Conservation (phyloP, 2,113 vertebrate genomes). For the Xenus cinereus region DNA sequence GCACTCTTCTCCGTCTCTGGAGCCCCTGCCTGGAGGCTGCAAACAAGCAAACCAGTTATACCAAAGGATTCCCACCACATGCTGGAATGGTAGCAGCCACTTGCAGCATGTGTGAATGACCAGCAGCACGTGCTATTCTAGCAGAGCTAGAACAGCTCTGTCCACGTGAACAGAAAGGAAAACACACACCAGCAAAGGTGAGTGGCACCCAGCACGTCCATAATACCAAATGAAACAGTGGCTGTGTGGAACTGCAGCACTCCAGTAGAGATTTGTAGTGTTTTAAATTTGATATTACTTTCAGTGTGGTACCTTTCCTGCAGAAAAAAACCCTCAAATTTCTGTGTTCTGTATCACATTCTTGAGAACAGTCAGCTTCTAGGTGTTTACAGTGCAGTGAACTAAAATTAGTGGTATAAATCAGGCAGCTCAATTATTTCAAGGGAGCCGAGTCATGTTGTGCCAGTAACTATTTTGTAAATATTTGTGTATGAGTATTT, state of each 20-base stretch:
- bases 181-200: fast-evolving
- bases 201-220: not conserved
- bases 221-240: not conserved
- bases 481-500: not conserved
- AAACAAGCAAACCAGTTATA: not conserved
- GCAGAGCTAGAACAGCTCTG: not conserved
- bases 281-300: not conserved
- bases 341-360: not conserved
- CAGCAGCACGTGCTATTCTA: not conserved
- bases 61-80: not conserved
- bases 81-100: not conserved
- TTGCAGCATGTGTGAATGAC: fast-evolving
- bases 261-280: not conserved
- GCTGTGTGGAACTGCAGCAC: not conserved
- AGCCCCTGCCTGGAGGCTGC: not conserved
- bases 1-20: fast-evolving
- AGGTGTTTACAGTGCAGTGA: not conserved
- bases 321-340: not conserved
- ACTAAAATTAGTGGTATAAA: not conserved
- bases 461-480: not conserved
- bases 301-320: not conserved
- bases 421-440: not conserved
- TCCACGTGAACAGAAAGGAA: not conserved
- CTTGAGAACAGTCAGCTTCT: not conserved
- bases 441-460: not conserved